Conservation (phyloP, 1,140 invertebrate genomes). For the Aphidius gifuensis region DNA sequence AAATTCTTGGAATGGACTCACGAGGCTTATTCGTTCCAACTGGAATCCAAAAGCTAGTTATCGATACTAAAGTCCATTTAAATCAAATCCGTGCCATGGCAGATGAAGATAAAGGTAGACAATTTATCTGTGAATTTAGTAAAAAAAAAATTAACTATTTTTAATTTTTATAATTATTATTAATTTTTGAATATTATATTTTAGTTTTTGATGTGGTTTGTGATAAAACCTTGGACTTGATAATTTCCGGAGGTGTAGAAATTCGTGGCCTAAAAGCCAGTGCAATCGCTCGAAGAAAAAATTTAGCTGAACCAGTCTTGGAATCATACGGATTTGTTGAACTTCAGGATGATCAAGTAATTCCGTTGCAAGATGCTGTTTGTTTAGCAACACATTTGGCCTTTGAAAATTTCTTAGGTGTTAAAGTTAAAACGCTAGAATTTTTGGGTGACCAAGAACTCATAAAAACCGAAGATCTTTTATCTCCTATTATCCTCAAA, state of each 20-base stretch:
- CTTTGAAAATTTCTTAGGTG: slow-evolving; percentile 70
- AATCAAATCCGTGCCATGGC: slow-evolving; percentile 42
- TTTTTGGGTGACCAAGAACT: slow-evolving; percentile 57
- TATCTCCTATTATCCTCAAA: slow-evolving; percentile 58
- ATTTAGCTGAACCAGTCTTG: slow-evolving; percentile 64
- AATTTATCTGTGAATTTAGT: slow-evolving; percentile 10
- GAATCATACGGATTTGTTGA: slow-evolving; percentile 74
- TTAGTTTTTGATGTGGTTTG: too few species aligned
- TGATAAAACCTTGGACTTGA: slow-evolving; percentile 28
- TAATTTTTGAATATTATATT: background rate
- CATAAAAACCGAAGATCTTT: slow-evolving; percentile 43
- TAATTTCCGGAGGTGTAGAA: slow-evolving; percentile 76
- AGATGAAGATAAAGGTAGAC: slow-evolving; percentile 39
- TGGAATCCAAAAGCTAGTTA: slow-evolving; percentile 73
- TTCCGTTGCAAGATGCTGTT: slow-evolving; percentile 51
- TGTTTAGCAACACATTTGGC: slow-evolving; percentile 67
- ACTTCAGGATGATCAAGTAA: slow-evolving; percentile 36
- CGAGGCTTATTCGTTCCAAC: slow-evolving; percentile 80
- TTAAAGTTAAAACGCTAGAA: slow-evolving; percentile 74
- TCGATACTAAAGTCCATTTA: slow-evolving; percentile 71
- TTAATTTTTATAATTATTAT: background rate
- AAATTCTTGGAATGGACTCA: slow-evolving; percentile 73
- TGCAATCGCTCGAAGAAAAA: slow-evolving; percentile 68
- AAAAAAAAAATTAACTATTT: background rate
- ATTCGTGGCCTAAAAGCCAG: slow-evolving; percentile 78